Conservation (phyloP, 2,797 vertebrate genomes). For the Psittacula echo region DNA sequence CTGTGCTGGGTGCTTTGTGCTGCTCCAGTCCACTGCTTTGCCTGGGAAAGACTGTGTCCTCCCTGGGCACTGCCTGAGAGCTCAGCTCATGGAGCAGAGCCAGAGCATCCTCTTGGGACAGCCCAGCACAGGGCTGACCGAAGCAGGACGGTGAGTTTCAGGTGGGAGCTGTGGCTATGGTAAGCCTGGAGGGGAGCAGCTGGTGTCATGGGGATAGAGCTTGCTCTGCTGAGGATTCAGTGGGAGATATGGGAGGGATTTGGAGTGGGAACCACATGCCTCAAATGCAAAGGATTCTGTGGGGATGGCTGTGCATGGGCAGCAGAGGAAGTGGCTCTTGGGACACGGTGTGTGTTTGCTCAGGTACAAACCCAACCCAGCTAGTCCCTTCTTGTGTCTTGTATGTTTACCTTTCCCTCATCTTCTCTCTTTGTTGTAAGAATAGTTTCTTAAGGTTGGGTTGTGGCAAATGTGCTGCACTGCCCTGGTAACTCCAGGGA, state of each 20-base stretch:
- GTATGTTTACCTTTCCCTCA: fast-evolving
- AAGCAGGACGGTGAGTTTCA: background rate
- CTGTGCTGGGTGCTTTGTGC: background rate
- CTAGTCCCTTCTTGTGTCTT: fast-evolving
- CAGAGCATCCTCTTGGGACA: fast-evolving
- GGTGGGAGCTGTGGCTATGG: fast-evolving
- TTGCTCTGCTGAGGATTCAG: background rate
- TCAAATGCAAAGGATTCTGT: fast-evolving
- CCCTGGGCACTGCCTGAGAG: background rate
- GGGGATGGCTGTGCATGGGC: fast-evolving
- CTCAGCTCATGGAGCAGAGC: background rate
- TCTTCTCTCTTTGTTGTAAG: background rate
- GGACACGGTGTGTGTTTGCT: background rate
- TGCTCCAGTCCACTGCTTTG: background rate
- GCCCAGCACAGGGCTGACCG: background rate
- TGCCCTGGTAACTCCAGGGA: fast-evolving
- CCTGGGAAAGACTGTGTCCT: background rate
- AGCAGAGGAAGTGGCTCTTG: background rate
- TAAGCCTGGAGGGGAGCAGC: background rate
- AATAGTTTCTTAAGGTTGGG: background rate
- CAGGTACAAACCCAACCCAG: fast-evolving
- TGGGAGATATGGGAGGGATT: background rate
- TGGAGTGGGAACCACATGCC: background rate
- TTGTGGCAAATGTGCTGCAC: fast-evolving
- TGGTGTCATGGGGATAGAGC: background rate